Conservation (phyloP, 2,797 vertebrate species). For the Dicrostonyx torquatus region DNA sequence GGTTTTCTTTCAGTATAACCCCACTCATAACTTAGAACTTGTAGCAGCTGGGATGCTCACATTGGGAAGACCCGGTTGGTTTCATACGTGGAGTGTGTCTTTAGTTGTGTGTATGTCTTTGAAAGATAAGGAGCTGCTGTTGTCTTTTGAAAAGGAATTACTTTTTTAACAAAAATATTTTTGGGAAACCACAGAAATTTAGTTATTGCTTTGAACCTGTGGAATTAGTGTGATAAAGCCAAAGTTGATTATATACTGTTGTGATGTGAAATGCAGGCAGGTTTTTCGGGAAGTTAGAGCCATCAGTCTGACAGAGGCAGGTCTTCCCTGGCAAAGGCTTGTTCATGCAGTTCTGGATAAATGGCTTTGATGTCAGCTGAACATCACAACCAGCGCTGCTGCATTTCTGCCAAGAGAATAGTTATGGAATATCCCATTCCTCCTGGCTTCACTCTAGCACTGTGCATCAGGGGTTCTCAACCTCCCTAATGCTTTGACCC, state of each 20-base stretch:
- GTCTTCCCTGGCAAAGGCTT: slow-evolving; percentile 40
- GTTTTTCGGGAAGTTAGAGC: slow-evolving; percentile 44
- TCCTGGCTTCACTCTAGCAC: neutral
- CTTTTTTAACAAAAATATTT: slow-evolving; percentile 13
- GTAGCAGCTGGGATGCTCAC: neutral
- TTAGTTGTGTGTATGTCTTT: neutral
- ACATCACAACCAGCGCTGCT: slow-evolving; percentile 36
- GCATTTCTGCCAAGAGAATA: slow-evolving; percentile 28
- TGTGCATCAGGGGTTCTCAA: neutral
- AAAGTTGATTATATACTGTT: slow-evolving; percentile 35
- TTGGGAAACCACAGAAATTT: slow-evolving; percentile 50
- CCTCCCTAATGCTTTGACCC: neutral
- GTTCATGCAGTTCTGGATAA: slow-evolving; percentile 19
- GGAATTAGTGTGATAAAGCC: slow-evolving; percentile 37
- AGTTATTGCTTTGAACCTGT: slow-evolving; percentile 53
- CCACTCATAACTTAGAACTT: slow-evolving; percentile 33
- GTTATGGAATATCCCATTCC: neutral
- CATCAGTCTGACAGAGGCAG: slow-evolving; percentile 12
- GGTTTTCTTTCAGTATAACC: neutral
- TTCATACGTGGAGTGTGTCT: neutral
- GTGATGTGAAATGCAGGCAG: slow-evolving; percentile 46
- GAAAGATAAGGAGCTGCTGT: neutral
- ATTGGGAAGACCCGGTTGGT: neutral
- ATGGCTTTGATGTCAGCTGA: slow-evolving; percentile 67
- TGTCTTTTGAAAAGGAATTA: neutral